These are phyloP conservation scores for Euwallacea fornicatus DNA, from an alignment of 1,140 invertebrate species.

Conservation along the genomic window DNA sequence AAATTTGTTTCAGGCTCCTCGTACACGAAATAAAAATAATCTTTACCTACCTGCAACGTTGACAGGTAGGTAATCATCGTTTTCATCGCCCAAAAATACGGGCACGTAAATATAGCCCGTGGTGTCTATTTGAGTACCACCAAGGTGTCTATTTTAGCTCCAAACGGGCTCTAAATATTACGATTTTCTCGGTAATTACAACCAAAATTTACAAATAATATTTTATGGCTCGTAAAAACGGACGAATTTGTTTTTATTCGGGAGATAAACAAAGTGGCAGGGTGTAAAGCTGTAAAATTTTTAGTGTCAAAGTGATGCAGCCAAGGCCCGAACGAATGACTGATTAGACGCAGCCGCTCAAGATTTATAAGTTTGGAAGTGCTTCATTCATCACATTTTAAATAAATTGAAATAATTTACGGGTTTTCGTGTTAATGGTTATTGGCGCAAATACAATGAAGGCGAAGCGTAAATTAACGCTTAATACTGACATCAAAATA, in stretches of 20 bases:
- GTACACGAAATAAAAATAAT: not conserved
- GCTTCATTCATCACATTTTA: conserved; percentile 19
- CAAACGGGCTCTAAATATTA: not conserved
- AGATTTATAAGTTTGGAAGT: conserved; percentile 17
- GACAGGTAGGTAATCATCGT: not conserved
- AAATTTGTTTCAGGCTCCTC: too few species aligned
- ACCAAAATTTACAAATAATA: conserved; percentile 41
- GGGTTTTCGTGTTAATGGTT: too few species aligned
- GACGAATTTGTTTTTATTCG: conserved; percentile 39
- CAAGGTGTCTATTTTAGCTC: not conserved
- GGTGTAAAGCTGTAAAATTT: conserved; percentile 43
- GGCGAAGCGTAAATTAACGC: too few species aligned
- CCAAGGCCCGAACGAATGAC: conserved; percentile 31
- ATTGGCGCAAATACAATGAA: too few species aligned
- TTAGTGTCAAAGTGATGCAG: conserved; percentile 42
- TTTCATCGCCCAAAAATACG: not conserved
- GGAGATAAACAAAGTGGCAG: conserved; percentile 39
- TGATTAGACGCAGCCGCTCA: conserved; percentile 27
- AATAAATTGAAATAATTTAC: conserved; percentile 8
- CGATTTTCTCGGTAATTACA: conserved; percentile 20
- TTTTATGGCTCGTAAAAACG: conserved; percentile 41
- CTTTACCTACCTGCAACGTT: not conserved
- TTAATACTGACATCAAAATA: too few species aligned
- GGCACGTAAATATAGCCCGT: not conserved
- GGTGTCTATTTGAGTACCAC: not conserved